A percentile compares a stretch with the other conserved stretches of the same genome.
Evolutionary conservation across 2,797 vertebrate species (phyloP).

Genomic region (Anableps anableps): DNA sequence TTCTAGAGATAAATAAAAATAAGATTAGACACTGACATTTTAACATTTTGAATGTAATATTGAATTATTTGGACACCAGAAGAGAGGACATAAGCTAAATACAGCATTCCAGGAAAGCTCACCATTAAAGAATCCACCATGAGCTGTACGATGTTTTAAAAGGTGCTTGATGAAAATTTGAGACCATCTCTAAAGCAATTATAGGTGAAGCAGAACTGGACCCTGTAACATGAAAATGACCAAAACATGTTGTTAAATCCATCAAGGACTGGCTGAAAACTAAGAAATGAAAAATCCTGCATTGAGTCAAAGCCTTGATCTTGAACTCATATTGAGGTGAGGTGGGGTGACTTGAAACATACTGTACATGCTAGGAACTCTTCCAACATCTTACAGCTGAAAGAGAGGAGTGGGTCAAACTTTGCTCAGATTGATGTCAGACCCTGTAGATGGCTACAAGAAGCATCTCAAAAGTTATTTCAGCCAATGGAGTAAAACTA

Average conservation of each 20-base stretch:
- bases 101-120: not conserved
- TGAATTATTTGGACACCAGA: not conserved
- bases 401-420: not conserved
- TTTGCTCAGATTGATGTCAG: not conserved
- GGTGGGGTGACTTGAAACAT: constrained; percentile 1
- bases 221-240: not conserved
- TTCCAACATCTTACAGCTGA: not conserved
- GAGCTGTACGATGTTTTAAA: not conserved
- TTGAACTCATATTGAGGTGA: not conserved
- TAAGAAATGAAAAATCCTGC: not conserved
- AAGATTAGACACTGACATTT: not conserved
- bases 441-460: not conserved
- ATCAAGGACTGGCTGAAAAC: not conserved
- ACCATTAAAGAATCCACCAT: not conserved
- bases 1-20: not conserved
- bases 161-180: not conserved
- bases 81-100: not conserved
- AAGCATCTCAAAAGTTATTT: not conserved
- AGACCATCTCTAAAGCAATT: not conserved
- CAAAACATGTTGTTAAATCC: not conserved
- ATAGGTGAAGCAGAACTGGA: not conserved
- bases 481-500: not conserved
- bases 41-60: not conserved
- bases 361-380: not conserved
- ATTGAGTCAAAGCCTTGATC: not conserved